Base-by-base conservation (phyloP, 1,140 invertebrate genomes). In the Drosophila aff. region DNA sequence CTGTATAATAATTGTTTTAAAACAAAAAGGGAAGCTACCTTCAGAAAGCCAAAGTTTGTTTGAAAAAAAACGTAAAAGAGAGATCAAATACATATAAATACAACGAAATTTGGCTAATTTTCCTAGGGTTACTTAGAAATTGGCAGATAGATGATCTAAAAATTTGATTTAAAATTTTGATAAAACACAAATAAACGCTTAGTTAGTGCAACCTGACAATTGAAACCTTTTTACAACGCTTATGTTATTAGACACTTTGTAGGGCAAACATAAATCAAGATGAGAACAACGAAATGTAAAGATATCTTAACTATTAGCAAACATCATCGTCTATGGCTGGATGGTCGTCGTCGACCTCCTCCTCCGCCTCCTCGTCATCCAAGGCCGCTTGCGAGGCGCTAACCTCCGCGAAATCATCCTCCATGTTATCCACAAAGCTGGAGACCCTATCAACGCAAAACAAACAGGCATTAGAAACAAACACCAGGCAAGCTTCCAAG, bases 361-460 rank as follows among this genome's bases (percentile, higher is more conserved):
- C 90, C 44, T 79, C 77, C 41, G 80, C 84, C 33, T 85, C 81
- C 33, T 92, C 90, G 44, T 91, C 87, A 18, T 84, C 84, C 52
- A 91, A 68, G 33, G 74, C 65, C 23, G 73, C 80, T 26, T 83
- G 74, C 3, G 77, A 76, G 50, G 60, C 78, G 23, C 75, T 71
- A 28, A 85, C 52, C 65, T 91, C 90, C 36, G 80, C 75, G 16
- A 86, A 90, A 38, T 89, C 82, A 46, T 92, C 90, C 57, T 91
- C 89, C 41, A 86, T 73, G 41, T 81, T 91, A 61, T 91, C 89
- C 60, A 83, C 78, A 75, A 81, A 87, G 47, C 76, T 83, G 38
- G 85, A 89, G 36, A 92, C 90, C 73, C 90, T 92, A 68, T 47
- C 74, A 86, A 43, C 23, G 79, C 64, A 62, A 72, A 63, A 47